phyloP scores from a whole-genome alignment of 2,797 vertebrate genomes.

The Loriculus beryllinus region DNA sequence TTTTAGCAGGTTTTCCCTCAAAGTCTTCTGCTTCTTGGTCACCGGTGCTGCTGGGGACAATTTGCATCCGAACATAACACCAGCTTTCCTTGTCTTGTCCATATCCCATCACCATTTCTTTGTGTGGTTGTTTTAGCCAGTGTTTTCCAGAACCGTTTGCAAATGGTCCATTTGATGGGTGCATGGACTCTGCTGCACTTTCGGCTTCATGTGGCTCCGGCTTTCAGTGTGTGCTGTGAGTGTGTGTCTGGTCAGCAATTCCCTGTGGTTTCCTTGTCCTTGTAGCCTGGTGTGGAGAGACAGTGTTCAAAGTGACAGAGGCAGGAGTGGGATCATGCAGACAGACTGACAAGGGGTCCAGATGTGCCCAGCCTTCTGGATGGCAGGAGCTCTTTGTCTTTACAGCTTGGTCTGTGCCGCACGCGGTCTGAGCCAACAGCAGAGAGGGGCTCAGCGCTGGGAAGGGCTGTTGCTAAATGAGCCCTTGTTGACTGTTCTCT shows the following conservation, averaged over 20 bases:
- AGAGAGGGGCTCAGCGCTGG: not conserved
- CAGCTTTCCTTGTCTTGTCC: not conserved
- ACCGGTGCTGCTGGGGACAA: not conserved
- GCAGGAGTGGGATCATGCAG: not conserved
- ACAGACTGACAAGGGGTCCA: not conserved
- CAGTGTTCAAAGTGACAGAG: not conserved
- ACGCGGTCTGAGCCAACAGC: not conserved
- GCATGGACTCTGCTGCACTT: fast-evolving
- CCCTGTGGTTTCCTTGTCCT: not conserved
- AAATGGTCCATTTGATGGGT: not conserved
- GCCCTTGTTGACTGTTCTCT: not conserved
- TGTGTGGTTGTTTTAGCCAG: not conserved
- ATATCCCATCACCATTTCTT: not conserved
- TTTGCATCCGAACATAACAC: not conserved
- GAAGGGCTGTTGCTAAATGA: not conserved
- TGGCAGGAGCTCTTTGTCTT: not conserved
- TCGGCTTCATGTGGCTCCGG: not conserved
- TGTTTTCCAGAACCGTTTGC: not conserved
- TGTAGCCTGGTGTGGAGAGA: not conserved
- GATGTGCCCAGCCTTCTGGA: not conserved
- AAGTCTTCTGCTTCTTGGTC: not conserved
- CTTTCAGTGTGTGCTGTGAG: not conserved
- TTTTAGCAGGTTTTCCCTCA: not conserved
- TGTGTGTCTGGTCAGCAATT: fast-evolving
- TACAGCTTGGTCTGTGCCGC: not conserved